Base-by-base conservation (phyloP, 2,888 invertebrate genomes). In the Anaspis maculata region DNA sequence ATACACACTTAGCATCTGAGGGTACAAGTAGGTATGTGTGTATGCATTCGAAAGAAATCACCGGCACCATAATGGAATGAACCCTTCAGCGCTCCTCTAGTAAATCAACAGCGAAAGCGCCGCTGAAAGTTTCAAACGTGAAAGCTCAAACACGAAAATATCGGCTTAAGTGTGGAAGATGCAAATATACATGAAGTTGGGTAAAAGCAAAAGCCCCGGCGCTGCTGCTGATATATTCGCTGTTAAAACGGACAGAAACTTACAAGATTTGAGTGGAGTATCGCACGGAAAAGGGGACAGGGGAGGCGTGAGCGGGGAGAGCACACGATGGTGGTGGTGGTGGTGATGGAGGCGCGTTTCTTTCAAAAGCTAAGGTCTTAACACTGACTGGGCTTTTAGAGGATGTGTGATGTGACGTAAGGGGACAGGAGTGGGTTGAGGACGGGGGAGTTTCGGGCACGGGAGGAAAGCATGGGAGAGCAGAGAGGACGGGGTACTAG, bases 231-330 rank as follows among this genome's bases (percentile, higher is more conserved):
- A 52, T 54, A 54, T 52, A 52, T 53, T 49, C 51, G 35, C 45
- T 46, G 52, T 51, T 54, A 52, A 52, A 54, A 50, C 51, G 54
- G 50, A 54, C 51, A 54, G 54, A 54, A 54, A 54, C 54, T 54
- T 54, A 53, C 54, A 53, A 54, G 52, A 54, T 53, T 54, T 53
- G 52, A 53, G 51, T 52, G 46, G 49, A 42, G 45, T 35, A 36
- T 28, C 29, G 38, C 31, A 23, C 30, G 15, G 15, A 28, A 15
- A 15, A 16, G 13, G 25, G 24, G 22, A 19, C 25, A 15, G 24
- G 30, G 27, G 29, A 26, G 30, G 22, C 24, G 22, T 27, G 31
- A 12, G 27, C 24, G 22, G 15, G 22, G 32, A 11, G n/a, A n/a
- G n/a, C n/a, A n/a, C n/a, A n/a, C n/a, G n/a, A n/a, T n/a, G n/a